Conservation (phyloP, 1,140 invertebrate genomes). For the Adoxophyes honmai region DNA sequence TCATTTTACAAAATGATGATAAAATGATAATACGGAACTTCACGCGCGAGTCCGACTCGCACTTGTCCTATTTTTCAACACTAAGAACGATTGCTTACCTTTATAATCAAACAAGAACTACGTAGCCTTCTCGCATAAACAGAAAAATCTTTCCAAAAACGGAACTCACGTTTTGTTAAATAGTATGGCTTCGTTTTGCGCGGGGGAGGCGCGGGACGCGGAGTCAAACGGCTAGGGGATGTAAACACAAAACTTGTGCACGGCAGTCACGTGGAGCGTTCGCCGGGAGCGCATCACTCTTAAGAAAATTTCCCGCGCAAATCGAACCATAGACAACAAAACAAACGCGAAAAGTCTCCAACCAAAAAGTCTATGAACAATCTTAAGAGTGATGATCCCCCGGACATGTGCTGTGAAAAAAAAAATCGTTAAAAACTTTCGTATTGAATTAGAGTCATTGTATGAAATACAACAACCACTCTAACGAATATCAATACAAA, state of each 20-base stretch:
- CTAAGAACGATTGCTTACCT: too few relatives aligned
- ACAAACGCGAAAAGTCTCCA: slow-evolving; percentile 22
- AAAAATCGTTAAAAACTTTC: slow-evolving; percentile 32
- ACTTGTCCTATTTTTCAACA: too few relatives aligned
- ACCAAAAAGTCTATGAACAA: slow-evolving; percentile 13
- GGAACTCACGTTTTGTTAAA: slow-evolving; percentile 18
- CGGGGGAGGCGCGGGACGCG: slow-evolving; percentile 26
- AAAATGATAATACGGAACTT: too few relatives aligned
- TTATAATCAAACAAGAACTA: too few relatives aligned
- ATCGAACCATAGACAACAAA: not conserved
- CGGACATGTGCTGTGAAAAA: slow-evolving; percentile 24
- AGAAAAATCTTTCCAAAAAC: too few relatives aligned
- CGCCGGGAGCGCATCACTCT: slow-evolving; percentile 73
- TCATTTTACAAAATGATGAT: too few relatives aligned
- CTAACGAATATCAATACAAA: slow-evolving; percentile 73
- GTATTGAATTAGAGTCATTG: slow-evolving; percentile 56
- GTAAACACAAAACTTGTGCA: slow-evolving; percentile 68
- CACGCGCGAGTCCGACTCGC: too few relatives aligned
- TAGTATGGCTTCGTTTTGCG: slow-evolving; percentile 1
- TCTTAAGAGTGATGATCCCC: slow-evolving; percentile 66
- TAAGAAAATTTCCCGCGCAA: slow-evolving; percentile 37
- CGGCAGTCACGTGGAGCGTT: slow-evolving; percentile 71
- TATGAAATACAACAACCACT: slow-evolving; percentile 62
- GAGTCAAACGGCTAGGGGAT: slow-evolving; percentile 36
- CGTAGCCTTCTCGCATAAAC: too few relatives aligned